Evolutionary conservation across 1,140 invertebrate species (phyloP), one percentile per base, ranked within the genome.

Genomic region (Drosophila pandora): DNA sequence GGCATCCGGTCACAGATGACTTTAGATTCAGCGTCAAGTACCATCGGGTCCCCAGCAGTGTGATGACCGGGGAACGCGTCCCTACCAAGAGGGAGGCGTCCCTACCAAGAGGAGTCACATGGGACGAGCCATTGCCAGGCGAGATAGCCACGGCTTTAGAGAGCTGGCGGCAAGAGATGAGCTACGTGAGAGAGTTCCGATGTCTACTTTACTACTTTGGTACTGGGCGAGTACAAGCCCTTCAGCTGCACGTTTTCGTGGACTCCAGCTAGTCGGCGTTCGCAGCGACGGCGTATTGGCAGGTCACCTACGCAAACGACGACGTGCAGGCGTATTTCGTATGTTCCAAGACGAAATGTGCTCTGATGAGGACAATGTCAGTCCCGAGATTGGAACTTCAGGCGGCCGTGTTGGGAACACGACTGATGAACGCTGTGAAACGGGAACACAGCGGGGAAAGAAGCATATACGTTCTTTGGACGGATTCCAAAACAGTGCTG

Each of bases 11-110:
- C 12, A 47, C 25, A 23, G 53, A 64, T 28, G 62, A 48, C 12
- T 52, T 62, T 25, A 49, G 12, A 3, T 57, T 65, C 8, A 56
- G 30, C 3, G 34, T 65, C 7, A 59, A 67, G n/a, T 52, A 58
- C 3, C 21, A 48, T 17, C 12, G n/a, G 21, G 7, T 43, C 28
- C 25, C 2, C 23, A 23, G 0, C 50, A 12, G 3, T n/a, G 25
- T 28, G 3, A 28, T 28, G 25, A 28, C 5, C 25, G 25, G 25
- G 25, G 25, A 25, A 0, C 25, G 25, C 25, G 3, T 28, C 25
- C 25, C 25, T 28, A 28, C 25, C 25, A 28, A 28, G 25, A 5
- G 3, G 23, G 23, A 3, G 23, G 49, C 34, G 8, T n/a, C n/a
- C n/a, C n/a, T n/a, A n/a, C n/a, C n/a, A 5, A 2, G 17, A 25